These are phyloP conservation scores for Buphagus erythrorhynchus DNA, from an alignment of 2,797 vertebrate species.

Conservation along the genomic window DNA sequence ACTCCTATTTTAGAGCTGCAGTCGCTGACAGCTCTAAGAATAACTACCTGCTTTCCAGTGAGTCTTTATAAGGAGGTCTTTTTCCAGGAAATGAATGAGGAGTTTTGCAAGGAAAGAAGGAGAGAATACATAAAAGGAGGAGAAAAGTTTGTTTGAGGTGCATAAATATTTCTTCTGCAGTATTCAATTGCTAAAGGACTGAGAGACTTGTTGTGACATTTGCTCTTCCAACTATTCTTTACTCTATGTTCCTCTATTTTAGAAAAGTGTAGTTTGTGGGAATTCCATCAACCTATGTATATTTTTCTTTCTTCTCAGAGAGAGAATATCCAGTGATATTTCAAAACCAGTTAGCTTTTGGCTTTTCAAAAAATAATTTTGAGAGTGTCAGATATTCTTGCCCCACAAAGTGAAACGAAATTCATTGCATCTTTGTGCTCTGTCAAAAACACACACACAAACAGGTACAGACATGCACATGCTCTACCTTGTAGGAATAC, in stretches of 20 bases:
- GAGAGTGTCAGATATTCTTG: not conserved
- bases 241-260: not conserved
- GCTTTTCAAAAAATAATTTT: slow-evolving; percentile 52
- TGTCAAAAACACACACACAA: not conserved
- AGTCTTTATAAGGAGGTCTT: slow-evolving; percentile 5
- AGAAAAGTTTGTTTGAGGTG: slow-evolving; percentile 45
- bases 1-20: not conserved
- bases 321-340: not conserved
- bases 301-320: slow-evolving; percentile 36
- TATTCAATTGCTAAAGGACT: slow-evolving; percentile 54
- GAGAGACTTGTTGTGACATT: slow-evolving; percentile 62
- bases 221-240: slow-evolving; percentile 54
- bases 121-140: slow-evolving; percentile 12
- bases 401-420: not conserved
- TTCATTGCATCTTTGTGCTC: not conserved
- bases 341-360: slow-evolving; percentile 32
- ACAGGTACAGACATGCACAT: rapidly evolving
- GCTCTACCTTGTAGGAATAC: not conserved
- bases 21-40: slow-evolving; percentile 26
- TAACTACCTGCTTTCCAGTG: slow-evolving; percentile 32
- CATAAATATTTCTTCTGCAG: slow-evolving; percentile 41
- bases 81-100: not conserved
- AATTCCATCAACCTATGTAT: slow-evolving; percentile 42
- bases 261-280: slow-evolving; percentile 31
- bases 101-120: slow-evolving; percentile 41